Evolutionary conservation across 2,113 vertebrate genomes (phyloP).

Genomic region (Poeciliopsis prolifica): DNA sequence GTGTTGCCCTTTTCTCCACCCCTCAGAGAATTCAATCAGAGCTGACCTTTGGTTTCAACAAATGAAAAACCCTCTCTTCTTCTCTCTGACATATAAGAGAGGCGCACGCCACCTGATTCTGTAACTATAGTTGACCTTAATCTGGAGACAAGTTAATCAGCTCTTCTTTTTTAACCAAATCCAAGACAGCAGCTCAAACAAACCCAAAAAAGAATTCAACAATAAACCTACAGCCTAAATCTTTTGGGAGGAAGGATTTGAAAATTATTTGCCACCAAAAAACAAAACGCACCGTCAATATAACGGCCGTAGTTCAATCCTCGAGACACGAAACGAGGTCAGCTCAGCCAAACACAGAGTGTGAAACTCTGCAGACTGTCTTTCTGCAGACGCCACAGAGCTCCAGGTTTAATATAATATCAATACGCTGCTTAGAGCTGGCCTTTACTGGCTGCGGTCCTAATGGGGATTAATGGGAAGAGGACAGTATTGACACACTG

Average conservation of each 20-base stretch:
- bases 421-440: slow-evolving; percentile 73
- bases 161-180: slow-evolving; percentile 16
- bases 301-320: slow-evolving; percentile 15
- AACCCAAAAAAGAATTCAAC: neutral
- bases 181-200: neutral
- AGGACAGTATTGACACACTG: slow-evolving; percentile 51
- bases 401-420: slow-evolving; percentile 75
- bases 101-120: slow-evolving; percentile 12
- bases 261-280: neutral
- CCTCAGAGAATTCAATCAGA: slow-evolving; percentile 58
- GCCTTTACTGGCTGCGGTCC: slow-evolving; percentile 62
- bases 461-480: slow-evolving; percentile 76
- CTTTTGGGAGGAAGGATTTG: neutral
- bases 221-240: neutral
- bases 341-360: slow-evolving; percentile 36
- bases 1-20: slow-evolving; percentile 40
- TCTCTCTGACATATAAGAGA: slow-evolving; percentile 48
- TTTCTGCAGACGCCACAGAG: slow-evolving; percentile 63
- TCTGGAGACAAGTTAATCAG: slow-evolving; percentile 12
- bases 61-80: slow-evolving; percentile 49
- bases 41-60: slow-evolving; percentile 67
- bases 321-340: slow-evolving; percentile 45
- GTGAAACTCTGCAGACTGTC: slow-evolving; percentile 61
- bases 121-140: slow-evolving; percentile 37
- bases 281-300: too few relatives aligned